Evolutionary conservation across 64 coral and sea anemone genomes (phyloP), one percentile per base, ranked within the genome.

Genomic region (Dendrophyllia cribrosa): DNA sequence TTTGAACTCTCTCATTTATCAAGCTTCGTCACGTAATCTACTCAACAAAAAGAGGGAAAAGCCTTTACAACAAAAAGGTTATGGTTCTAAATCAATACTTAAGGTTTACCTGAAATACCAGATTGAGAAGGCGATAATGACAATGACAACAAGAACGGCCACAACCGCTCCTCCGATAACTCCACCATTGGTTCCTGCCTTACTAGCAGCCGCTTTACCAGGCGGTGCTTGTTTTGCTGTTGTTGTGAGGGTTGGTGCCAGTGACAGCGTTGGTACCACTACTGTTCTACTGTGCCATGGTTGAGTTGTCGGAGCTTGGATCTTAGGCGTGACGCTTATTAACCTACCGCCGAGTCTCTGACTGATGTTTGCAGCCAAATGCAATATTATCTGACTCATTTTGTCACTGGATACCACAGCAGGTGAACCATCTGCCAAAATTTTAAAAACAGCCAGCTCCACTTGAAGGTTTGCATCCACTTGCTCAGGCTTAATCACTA

Each of bases 21-120:
- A n/a, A n/a, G n/a, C n/a, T n/a, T n/a, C n/a, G n/a, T n/a, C n/a
- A n/a, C n/a, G n/a, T n/a, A n/a, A n/a, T n/a, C n/a, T n/a, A n/a
- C n/a, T n/a, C n/a, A n/a, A n/a, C n/a, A n/a, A n/a, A n/a, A n/a
- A n/a, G n/a, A n/a, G n/a, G n/a, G n/a, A n/a, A n/a, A n/a, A n/a
- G n/a, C n/a, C n/a, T n/a, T n/a, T n/a, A n/a, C n/a, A n/a, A n/a
- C n/a, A n/a, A n/a, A n/a, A n/a, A n/a, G n/a, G n/a, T n/a, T n/a
- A n/a, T n/a, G n/a, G n/a, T n/a, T n/a, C n/a, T n/a, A n/a, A n/a
- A n/a, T 56, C 7, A 9, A 56, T 9, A 56, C 12, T 56, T 56
- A 56, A 56, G 53, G 20, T 1, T 79, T 79, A 79, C 77, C 77
- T 79, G 52, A 79, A 79, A 79, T 79, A 79, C 77, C 77, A 59